A percentile compares a stretch with the other conserved stretches of the same genome.
phyloP scores from a whole-genome alignment of 2,797 vertebrate genomes.

The Rhadinocentrus ornatus region DNA sequence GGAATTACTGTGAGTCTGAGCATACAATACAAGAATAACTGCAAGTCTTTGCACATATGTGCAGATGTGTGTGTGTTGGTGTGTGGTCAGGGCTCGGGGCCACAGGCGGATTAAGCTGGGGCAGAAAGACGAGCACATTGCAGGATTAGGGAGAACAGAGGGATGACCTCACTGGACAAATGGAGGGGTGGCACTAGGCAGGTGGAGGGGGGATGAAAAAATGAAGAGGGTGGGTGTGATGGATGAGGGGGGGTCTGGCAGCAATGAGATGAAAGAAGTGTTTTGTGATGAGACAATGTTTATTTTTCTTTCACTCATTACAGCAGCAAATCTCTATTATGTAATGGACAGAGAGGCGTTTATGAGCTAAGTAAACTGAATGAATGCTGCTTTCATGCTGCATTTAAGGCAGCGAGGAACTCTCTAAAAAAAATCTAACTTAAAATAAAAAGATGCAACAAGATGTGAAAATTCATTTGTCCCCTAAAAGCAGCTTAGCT shows the following conservation, averaged over 20 bases:
- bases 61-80: slow-evolving; percentile 33
- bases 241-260: slow-evolving; percentile 27
- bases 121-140: slow-evolving; percentile 80
- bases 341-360: too few relatives aligned
- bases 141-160: slow-evolving; percentile 80
- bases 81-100: slow-evolving; percentile 58
- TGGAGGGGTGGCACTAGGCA: slow-evolving; percentile 59
- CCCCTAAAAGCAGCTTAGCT: too few relatives aligned
- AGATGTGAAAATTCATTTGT: too few relatives aligned
- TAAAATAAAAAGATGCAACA: too few relatives aligned
- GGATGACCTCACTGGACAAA: slow-evolving; percentile 83
- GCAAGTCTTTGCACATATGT: slow-evolving; percentile 43
- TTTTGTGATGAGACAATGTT: not conserved
- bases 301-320: not conserved
- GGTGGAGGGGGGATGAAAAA: slow-evolving; percentile 44
- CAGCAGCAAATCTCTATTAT: too few relatives aligned
- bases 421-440: too few relatives aligned
- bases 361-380: too few relatives aligned
- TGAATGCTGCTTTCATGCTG: too few relatives aligned
- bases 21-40: slow-evolving; percentile 75
- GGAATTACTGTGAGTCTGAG: slow-evolving; percentile 58
- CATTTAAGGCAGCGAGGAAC: too few relatives aligned
- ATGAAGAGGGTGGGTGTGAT: slow-evolving; percentile 18
- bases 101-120: slow-evolving; percentile 78
- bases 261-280: not conserved